Conservation (phyloP, 1,140 invertebrate genomes). For the Rhopalosiphum maidis region DNA sequence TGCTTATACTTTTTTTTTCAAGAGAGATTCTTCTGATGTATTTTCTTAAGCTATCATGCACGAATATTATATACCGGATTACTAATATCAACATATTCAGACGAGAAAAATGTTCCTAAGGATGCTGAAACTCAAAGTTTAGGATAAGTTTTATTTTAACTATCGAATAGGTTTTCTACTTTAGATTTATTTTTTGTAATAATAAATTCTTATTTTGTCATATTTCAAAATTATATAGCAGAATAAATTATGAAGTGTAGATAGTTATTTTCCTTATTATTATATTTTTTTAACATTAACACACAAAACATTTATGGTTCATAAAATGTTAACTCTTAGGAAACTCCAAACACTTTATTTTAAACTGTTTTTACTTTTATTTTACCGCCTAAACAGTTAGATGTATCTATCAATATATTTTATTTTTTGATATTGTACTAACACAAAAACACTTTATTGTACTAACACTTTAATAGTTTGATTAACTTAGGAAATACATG, state of each 20-base stretch:
- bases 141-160: background rate
- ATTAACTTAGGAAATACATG: background rate
- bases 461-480: background rate
- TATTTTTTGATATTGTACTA: background rate
- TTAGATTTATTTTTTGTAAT: background rate
- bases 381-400: background rate
- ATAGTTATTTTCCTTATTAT: background rate
- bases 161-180: background rate
- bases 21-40: background rate
- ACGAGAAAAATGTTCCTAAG: background rate
- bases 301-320: background rate
- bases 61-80: background rate
- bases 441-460: too few relatives aligned
- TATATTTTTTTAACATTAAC: background rate
- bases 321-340: background rate
- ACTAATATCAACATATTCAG: background rate
- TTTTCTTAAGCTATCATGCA: background rate
- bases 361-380: background rate
- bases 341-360: background rate
- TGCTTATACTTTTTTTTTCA: background rate
- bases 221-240: rapidly evolving
- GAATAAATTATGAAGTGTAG: background rate
- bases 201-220: background rate
- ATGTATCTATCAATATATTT: background rate
- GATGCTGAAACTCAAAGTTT: background rate